Base-by-base conservation (phyloP, 2,797 vertebrate genomes). In the Hippoglossus hippoglossus region DNA sequence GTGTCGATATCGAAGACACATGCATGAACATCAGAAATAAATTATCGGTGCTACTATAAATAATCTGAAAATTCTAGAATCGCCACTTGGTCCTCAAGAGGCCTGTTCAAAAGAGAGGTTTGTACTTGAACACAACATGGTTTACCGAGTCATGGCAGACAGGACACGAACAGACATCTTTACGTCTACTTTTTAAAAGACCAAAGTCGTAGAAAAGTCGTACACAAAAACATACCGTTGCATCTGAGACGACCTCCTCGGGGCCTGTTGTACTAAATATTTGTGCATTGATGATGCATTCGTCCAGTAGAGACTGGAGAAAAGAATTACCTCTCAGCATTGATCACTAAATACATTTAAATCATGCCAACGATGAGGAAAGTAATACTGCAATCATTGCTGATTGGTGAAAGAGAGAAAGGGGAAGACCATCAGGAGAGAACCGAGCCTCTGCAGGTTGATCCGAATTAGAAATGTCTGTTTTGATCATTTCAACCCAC, bases 211-310 rank as follows among this genome's bases (percentile, higher is more conserved):
- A 50, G 60, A 85, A 86, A 75, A 77, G 49, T 13, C 9, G 2
- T 18, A 72, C 68, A 81, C 31, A 55, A 75, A 80, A 61, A 80
- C 69, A 64, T 4, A 52, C 8, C 0, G 49, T 60, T 36, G 60
- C 49, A 61, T 75, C 62, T 5, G 50, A 79, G 51, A 83, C 39
- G 44, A 71, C 67, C 19, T 62, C 31, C 31, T 60, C 1, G 4
- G 76, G 62, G 82, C 79, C 86, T 83, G 65, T 51, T 77, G 51
- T 81, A 80, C 71, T 77, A 80, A 63, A 67, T 75, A 82, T 49
- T 54, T 89, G 86, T 92, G 93, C 92, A 91, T 83, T 89, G 85
- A 90, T 80, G 63, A 88, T 80, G 81, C 52, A 49, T 83, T 86
- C 16, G 79, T 83, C 82, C 78, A 85, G 76, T 46, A 18, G 71